Evolutionary conservation across 2,888 invertebrate species (phyloP).

Genomic region (Danaus chrysippus): DNA sequence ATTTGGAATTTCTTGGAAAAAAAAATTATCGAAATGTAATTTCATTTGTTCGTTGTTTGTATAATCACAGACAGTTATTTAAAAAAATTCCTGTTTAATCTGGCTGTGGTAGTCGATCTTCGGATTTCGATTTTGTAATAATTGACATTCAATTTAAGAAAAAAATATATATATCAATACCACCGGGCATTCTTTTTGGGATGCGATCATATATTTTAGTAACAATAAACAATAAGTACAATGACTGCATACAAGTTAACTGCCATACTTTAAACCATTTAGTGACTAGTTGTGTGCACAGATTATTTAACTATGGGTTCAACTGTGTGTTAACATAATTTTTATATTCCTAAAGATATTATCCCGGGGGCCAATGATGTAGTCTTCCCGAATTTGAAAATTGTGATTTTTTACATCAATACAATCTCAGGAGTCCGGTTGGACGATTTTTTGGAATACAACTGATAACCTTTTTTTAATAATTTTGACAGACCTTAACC

Average conservation of each 20-base stretch:
- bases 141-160: conserved; percentile 16
- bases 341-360: conserved; percentile 20
- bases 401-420: conserved; percentile 30
- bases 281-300: conserved; percentile 24
- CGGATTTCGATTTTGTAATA: conserved; percentile 27
- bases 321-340: conserved; percentile 8
- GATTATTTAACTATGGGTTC: conserved; percentile 15
- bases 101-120: conserved; percentile 28
- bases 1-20: no score
- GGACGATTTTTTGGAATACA: conserved; percentile 6
- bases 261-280: conserved; percentile 39
- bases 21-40: background rate
- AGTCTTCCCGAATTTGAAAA: conserved; percentile 53
- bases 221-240: conserved; percentile 37
- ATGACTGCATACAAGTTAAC: conserved; percentile 43
- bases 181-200: conserved; percentile 31
- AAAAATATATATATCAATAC: background rate
- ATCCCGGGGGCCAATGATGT: conserved; percentile 58
- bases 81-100: conserved; percentile 14
- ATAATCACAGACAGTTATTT: conserved; percentile 4
- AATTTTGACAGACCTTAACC: no score
- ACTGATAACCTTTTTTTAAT: background rate
- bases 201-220: conserved; percentile 34
- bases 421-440: conserved; percentile 22
- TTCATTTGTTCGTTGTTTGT: background rate